A percentile compares a stretch with the other conserved stretches of the same genome.
Evolutionary conservation across 1,140 invertebrate genomes (phyloP).

Genomic region (Diorhabda carinulata): DNA sequence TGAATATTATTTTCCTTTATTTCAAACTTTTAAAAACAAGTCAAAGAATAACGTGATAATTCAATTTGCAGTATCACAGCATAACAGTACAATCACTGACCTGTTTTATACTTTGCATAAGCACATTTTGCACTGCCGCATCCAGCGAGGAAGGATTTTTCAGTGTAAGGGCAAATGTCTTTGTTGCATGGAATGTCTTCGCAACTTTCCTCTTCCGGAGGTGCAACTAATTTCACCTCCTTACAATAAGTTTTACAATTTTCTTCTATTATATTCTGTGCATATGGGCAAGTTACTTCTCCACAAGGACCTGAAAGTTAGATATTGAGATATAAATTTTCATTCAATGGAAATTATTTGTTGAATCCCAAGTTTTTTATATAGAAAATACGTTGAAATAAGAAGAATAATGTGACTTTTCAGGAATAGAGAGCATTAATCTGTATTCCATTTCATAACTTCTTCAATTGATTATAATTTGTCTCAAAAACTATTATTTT

Average conservation of each 20-base stretch:
- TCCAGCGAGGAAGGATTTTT: conserved; percentile 23
- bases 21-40: too few species aligned
- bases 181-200: conserved; percentile 19
- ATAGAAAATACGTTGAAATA: too few species aligned
- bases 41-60: too few species aligned
- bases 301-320: conserved; percentile 38
- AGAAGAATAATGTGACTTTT: too few species aligned
- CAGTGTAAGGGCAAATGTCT: conserved; percentile 21
- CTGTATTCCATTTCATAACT: too few species aligned
- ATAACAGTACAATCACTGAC: not conserved
- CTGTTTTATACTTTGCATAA: conserved; percentile 40
- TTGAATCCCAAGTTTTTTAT: too few species aligned
- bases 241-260: conserved; percentile 33
- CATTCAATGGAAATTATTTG: too few species aligned
- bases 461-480: too few species aligned
- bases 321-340: not conserved
- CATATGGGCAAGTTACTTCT: conserved; percentile 38
- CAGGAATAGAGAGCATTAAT: too few species aligned
- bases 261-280: conserved; percentile 31
- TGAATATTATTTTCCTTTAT: too few species aligned
- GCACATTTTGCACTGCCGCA: conserved; percentile 41
- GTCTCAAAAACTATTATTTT: too few species aligned
- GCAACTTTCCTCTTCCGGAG: conserved; percentile 6
- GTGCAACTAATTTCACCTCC: not conserved
- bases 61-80: too few species aligned